Percentiles rank a stretch among this genome's conserved stretches.
Conservation (phyloP, 2,888 invertebrate genomes). For the Dryococelus australis region DNA sequence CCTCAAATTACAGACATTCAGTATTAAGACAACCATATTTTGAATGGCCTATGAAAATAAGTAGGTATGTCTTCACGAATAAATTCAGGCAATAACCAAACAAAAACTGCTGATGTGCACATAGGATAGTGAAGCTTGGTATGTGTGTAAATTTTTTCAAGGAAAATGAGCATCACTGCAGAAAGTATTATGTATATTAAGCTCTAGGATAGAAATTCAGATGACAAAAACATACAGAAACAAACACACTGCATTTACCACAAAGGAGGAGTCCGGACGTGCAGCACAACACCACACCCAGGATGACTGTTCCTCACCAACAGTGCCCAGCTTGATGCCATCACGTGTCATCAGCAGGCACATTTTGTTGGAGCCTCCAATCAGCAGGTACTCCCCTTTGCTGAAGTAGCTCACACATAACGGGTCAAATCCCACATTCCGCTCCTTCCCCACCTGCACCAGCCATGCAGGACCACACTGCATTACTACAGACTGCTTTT, state of each 20-base stretch:
- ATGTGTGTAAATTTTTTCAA: no score
- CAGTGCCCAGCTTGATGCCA: slow-evolving; percentile 76
- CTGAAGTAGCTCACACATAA: slow-evolving; percentile 77
- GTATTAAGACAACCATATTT: no score
- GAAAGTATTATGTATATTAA: no score
- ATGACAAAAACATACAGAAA: no score
- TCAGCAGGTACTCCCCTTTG: slow-evolving; percentile 81
- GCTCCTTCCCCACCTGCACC: slow-evolving; percentile 63
- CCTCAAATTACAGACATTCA: no score
- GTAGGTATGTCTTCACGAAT: no score
- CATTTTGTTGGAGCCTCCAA: slow-evolving; percentile 80
- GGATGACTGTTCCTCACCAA: slow-evolving; percentile 77
- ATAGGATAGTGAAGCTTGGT: no score
- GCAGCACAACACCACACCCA: slow-evolving; percentile 90
- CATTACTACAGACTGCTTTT: background rate
- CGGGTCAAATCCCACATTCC: slow-evolving; percentile 74
- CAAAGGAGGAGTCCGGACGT: slow-evolving; percentile 76
- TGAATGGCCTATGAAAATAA: no score
- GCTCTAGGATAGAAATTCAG: no score
- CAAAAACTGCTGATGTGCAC: no score
- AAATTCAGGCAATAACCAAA: no score
- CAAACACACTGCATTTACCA: slow-evolving; percentile 59
- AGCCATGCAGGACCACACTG: background rate
- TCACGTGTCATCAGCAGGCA: slow-evolving; percentile 82
- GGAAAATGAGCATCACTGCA: no score